Base-by-base conservation (phyloP, 2,888 invertebrate species). In the Xylota segnis region DNA sequence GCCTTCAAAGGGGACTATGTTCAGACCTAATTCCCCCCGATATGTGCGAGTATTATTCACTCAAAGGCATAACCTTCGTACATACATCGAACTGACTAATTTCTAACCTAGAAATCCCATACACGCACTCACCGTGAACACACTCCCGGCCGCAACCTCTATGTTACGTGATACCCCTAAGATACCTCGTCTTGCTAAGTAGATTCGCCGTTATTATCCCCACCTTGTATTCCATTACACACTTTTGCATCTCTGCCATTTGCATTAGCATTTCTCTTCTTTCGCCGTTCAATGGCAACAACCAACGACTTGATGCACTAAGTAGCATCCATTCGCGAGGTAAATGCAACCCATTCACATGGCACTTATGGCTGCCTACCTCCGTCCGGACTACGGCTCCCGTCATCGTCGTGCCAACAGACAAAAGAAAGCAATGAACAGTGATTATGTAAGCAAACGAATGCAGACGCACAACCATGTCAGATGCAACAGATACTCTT, bases 51-150 rank as follows among this genome's bases (percentile, higher is more conserved):
- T n/a, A n/a, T 16, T 16, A 45, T 16, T 45, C 27, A 27, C 52
- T 18, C 18, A 34, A 23, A 7, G 0, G 12, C 47, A 32, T 32
- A 40, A 50, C 34, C 47, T 14, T 14, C 54, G 40, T 32, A n/a
- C 1, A 37, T 27, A 16, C 29, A 70, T 37, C 37, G 56, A 70
- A 37, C 37, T 23, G 5, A 45, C 16, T 40, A 56, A 45, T 65
- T 29, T 71, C 9, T 14, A 81, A 68, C 66, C 84, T 29, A 86
- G 82, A 82, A 82, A 77, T 68, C 68, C 16, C 50, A 82, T 72
- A 58, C 66, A 82, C 72, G 71, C 76, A 68, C 29, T 82, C 82
- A 86, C 86, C 82, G 72, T 86, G 82, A 82, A 82, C 72, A 59
- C 40, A 40, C 61, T 45, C 37, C 32, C 58, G 61, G 54, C 71